Percentiles rank a stretch among this genome's conserved stretches.
These are phyloP conservation scores for Meteorus colon DNA, from an alignment of 2,888 invertebrate species.

Conservation along the genomic window DNA sequence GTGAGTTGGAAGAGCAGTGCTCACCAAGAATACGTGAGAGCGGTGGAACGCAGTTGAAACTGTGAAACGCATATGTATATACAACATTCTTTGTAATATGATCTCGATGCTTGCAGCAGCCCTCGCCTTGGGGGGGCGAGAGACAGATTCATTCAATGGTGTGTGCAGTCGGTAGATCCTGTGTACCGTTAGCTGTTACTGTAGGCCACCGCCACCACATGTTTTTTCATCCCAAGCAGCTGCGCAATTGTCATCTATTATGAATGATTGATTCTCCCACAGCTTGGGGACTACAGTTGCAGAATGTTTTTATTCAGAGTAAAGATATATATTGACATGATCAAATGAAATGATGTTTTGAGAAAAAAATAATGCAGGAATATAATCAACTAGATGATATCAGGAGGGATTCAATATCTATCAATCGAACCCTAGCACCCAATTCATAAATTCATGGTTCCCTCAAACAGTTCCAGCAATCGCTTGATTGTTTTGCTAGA, in stretches of 20 bases:
- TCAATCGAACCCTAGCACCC: slow-evolving; percentile 7
- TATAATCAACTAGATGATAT: not conserved
- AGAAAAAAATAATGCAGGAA: not conserved
- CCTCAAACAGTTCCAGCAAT: slow-evolving; percentile 69
- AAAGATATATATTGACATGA: not conserved
- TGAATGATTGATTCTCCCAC: not conserved
- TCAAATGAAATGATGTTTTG: not conserved
- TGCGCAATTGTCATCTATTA: slow-evolving; percentile 6
- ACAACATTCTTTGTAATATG: slow-evolving; percentile 17
- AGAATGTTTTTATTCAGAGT: not conserved
- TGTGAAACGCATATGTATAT: slow-evolving; percentile 22
- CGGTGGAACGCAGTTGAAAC: slow-evolving; percentile 21
- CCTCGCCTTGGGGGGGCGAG: slow-evolving; percentile 24
- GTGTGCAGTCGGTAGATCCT: slow-evolving; percentile 19
- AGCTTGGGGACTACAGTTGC: not conserved
- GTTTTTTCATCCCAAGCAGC: slow-evolving; percentile 7
- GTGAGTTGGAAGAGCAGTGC: slow-evolving; percentile 25
- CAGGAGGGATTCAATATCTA: not conserved
- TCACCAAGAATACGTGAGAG: slow-evolving; percentile 23
- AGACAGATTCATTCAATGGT: slow-evolving; percentile 8
- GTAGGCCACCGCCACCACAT: slow-evolving; percentile 16
- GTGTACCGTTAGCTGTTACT: slow-evolving; percentile 26
- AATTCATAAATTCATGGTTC: slow-evolving; percentile 64
- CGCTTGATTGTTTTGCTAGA: slow-evolving; percentile 70
- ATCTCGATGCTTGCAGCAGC: slow-evolving; percentile 18